phyloP scores from a whole-genome alignment of 1,140 invertebrate species.

The Sarcophaga peregrina region DNA sequence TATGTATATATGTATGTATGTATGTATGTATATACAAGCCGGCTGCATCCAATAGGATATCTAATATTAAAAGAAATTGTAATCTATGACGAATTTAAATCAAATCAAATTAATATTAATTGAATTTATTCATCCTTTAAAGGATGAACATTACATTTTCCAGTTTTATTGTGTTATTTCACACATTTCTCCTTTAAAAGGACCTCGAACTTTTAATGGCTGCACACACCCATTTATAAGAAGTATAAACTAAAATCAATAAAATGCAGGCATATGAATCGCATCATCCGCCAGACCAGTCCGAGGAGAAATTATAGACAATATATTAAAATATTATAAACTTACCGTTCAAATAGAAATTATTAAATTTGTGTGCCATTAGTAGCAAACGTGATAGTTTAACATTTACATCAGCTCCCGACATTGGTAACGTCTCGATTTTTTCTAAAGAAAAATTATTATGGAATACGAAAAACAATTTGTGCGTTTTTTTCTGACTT shows the following conservation, averaged over 20 bases:
- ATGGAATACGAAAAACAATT: not conserved
- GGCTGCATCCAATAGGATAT: no score
- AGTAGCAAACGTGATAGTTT: constrained; percentile 77
- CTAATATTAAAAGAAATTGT: no score
- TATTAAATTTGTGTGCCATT: constrained; percentile 85
- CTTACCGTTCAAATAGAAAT: constrained; percentile 85
- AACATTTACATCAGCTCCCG: constrained; percentile 66
- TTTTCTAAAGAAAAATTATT: constrained; percentile 27
- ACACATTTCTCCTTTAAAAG: not conserved
- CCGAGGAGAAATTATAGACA: not conserved
- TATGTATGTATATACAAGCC: not conserved
- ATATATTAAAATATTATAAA: constrained; percentile 38
- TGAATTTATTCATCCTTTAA: no score
- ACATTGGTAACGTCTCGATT: constrained; percentile 50
- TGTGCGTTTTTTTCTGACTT: not conserved
- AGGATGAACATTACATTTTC: not conserved
- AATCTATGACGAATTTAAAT: no score
- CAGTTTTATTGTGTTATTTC: not conserved
- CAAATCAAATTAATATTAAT: no score
- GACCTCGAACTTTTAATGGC: not conserved
- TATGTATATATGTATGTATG: constrained; percentile 12
- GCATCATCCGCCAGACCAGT: not conserved
- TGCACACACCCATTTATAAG: constrained; percentile 36
- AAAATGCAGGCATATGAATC: constrained; percentile 6
- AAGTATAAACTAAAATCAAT: not conserved